phyloP scores from a whole-genome alignment of 2,797 vertebrate species.

The Phrynocephalus vlangalii region DNA sequence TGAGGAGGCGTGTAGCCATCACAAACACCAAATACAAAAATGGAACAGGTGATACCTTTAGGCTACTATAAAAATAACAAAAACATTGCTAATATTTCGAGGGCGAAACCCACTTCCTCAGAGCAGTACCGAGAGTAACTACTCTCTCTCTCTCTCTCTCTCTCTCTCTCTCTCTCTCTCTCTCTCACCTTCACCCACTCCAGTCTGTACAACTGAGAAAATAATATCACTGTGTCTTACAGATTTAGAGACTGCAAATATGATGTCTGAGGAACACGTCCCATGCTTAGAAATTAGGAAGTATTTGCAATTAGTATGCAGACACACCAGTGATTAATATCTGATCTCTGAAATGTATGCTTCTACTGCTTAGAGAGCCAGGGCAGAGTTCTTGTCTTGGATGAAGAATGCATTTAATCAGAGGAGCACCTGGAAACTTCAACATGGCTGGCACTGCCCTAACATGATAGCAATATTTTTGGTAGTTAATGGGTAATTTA shows the following conservation, averaged over 20 bases:
- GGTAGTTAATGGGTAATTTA: background rate
- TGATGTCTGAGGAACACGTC: background rate
- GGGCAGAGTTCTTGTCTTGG: background rate
- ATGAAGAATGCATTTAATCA: conserved; percentile 30
- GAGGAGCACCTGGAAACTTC: background rate
- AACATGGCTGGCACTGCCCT: background rate
- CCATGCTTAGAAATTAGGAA: background rate
- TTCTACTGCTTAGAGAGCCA: background rate
- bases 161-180: too few species aligned
- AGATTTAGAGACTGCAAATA: background rate
- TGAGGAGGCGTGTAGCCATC: too few species aligned
- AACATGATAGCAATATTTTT: background rate
- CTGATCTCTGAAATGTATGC: background rate
- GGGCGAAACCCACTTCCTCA: too few species aligned
- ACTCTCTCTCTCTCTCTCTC: background rate
- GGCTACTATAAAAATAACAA: too few species aligned
- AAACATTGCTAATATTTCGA: too few species aligned
- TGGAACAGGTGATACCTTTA: too few species aligned
- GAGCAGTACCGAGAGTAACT: background rate
- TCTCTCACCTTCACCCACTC: background rate
- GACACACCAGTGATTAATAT: background rate
- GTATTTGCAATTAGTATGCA: background rate
- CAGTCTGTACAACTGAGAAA: background rate
- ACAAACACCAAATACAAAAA: too few species aligned
- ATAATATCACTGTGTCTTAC: background rate